phyloP scores from a whole-genome alignment of 2,113 vertebrate species.

The Rhinopithecus roxellana region DNA sequence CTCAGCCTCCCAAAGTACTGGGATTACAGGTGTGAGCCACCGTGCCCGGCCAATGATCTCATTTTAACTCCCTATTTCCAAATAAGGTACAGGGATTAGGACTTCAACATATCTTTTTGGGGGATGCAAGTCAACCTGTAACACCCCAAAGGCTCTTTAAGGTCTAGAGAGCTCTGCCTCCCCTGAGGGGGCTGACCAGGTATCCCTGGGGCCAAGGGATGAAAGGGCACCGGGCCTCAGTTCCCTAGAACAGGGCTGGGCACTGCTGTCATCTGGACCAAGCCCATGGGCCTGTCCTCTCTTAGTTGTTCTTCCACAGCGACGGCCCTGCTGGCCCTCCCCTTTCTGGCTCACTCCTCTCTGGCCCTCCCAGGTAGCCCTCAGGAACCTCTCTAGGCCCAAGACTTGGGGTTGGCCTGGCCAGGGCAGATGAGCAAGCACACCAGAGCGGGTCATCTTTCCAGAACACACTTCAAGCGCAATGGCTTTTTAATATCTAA shows the following conservation, averaged over 20 bases:
- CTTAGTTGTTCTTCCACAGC: not conserved
- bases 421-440: not conserved
- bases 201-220: too few relatives aligned
- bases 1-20: too few relatives aligned
- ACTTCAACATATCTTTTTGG: not conserved
- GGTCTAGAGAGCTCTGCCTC: not conserved
- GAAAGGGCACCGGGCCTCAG: not conserved
- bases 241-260: not conserved
- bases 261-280: not conserved
- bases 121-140: not conserved
- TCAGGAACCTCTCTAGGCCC: not conserved
- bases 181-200: not conserved
- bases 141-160: not conserved
- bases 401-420: not conserved
- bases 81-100: not conserved
- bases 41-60: not conserved
- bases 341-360: not conserved
- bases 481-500: not conserved
- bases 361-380: not conserved
- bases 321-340: accelerated
- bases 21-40: too few relatives aligned
- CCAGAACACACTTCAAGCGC: not conserved
- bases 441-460: not conserved
- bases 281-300: not conserved
- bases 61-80: not conserved